Evolutionary conservation across 2,888 invertebrate genomes (phyloP).

Genomic region (Dioctria rufipes): DNA sequence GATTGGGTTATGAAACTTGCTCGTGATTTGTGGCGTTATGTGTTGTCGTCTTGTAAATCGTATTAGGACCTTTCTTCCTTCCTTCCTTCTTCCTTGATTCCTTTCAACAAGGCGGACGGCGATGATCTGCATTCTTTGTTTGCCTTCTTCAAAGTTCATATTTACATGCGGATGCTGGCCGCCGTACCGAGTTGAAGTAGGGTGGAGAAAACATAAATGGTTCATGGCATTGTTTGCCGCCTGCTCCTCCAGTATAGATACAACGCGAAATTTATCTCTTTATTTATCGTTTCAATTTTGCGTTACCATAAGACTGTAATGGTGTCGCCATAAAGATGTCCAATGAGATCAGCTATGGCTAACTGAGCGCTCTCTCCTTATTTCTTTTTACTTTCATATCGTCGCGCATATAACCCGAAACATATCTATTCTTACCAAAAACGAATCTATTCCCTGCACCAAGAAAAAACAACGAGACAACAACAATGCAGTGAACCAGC

Average conservation of each 20-base stretch:
- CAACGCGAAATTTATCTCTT: conserved; percentile 52
- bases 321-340: conserved; percentile 49
- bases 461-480: too few relatives aligned
- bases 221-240: too few relatives aligned
- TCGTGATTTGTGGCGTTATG: conserved; percentile 34
- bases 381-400: conserved; percentile 44
- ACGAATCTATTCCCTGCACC: conserved; percentile 37
- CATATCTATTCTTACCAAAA: not conserved
- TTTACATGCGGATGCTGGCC: not conserved
- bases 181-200: not conserved
- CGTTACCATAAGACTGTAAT: conserved; percentile 42
- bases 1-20: conserved; percentile 51
- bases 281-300: conserved; percentile 52
- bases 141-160: too few relatives aligned
- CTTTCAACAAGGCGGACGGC: not conserved
- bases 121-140: not conserved
- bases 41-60: not conserved
- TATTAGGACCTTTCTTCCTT: too few relatives aligned
- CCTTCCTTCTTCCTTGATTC: not conserved
- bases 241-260: not conserved
- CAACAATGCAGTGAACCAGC: not conserved
- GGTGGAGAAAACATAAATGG: too few relatives aligned
- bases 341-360: conserved; percentile 40
- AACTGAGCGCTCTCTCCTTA: not conserved
- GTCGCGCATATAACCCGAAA: not conserved